phyloP scores from a whole-genome alignment of 2,113 vertebrate species.

The Centropristis striata region DNA sequence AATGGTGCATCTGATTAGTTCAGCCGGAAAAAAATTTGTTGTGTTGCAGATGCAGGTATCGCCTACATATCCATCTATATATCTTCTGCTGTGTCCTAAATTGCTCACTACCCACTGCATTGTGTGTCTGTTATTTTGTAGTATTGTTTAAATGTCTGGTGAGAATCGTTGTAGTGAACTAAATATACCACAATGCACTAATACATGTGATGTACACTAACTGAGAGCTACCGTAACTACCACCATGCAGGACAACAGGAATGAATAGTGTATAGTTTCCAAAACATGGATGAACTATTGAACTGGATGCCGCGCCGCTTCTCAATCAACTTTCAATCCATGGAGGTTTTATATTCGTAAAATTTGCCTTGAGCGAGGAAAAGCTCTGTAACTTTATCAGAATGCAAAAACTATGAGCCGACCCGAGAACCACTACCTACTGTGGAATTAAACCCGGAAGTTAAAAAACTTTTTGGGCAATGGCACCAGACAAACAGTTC shows the following conservation, averaged over 20 bases:
- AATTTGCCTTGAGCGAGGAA: too few species aligned
- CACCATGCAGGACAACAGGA: neutral
- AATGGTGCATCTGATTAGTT: constrained; percentile 16
- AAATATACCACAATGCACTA: constrained; percentile 13
- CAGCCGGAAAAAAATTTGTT: neutral
- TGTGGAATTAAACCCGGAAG: too few species aligned
- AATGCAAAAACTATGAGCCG: too few species aligned
- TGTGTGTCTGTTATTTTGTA: too few species aligned
- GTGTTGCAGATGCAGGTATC: neutral
- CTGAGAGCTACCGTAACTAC: neutral
- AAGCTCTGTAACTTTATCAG: too few species aligned
- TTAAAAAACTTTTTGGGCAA: too few species aligned
- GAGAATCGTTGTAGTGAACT: constrained; percentile 4
- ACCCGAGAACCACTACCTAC: too few species aligned
- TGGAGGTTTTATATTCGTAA: too few species aligned
- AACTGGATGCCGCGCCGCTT: too few species aligned
- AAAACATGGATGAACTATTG: neutral
- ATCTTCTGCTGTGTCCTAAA: neutral
- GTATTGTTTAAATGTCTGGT: neutral
- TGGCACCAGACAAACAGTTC: too few species aligned
- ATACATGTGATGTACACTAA: neutral
- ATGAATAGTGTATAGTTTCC: neutral
- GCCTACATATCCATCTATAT: neutral
- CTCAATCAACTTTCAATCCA: too few species aligned
- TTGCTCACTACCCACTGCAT: neutral